Evolutionary conservation across 2,113 vertebrate species (phyloP).

Genomic region (Rostratula benghalensis): DNA sequence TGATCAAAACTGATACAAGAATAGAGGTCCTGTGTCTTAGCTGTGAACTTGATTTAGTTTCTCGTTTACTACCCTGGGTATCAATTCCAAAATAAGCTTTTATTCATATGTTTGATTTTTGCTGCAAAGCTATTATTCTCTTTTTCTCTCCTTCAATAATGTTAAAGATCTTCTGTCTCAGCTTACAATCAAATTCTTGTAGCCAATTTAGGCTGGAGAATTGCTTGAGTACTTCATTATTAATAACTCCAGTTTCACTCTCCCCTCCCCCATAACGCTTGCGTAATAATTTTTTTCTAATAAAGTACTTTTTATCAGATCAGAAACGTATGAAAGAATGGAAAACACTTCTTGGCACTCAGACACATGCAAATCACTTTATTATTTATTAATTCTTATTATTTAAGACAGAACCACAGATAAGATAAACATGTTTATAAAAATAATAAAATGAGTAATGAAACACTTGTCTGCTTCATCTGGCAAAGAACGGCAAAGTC

Average conservation of each 20-base stretch:
- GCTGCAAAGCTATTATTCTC: not conserved
- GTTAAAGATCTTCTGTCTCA: not conserved
- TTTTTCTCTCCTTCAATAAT: not conserved
- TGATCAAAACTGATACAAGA: not conserved
- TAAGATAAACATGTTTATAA: not conserved
- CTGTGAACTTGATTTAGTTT: conserved; percentile 1
- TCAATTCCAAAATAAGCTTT: conserved; percentile 33
- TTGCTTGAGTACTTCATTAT: not conserved
- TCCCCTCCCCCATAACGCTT: not conserved
- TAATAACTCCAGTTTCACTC: not conserved
- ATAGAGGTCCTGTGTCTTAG: not conserved
- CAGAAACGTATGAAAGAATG: not conserved
- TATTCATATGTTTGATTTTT: not conserved
- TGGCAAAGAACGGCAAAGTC: not conserved
- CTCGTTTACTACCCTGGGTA: not conserved
- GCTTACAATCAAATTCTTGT: not conserved
- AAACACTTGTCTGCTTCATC: not conserved
- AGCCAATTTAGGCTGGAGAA: not conserved
- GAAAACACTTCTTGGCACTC: not conserved
- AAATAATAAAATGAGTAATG: not conserved
- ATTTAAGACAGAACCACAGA: not conserved
- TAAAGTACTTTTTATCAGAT: not conserved
- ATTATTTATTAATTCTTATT: conserved; percentile 3
- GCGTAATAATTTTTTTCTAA: not conserved
- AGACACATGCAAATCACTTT: not conserved